Evolutionary conservation across 2,888 invertebrate genomes (phyloP), one percentile per base, ranked within the genome.

Genomic region (Anodontia alba): DNA sequence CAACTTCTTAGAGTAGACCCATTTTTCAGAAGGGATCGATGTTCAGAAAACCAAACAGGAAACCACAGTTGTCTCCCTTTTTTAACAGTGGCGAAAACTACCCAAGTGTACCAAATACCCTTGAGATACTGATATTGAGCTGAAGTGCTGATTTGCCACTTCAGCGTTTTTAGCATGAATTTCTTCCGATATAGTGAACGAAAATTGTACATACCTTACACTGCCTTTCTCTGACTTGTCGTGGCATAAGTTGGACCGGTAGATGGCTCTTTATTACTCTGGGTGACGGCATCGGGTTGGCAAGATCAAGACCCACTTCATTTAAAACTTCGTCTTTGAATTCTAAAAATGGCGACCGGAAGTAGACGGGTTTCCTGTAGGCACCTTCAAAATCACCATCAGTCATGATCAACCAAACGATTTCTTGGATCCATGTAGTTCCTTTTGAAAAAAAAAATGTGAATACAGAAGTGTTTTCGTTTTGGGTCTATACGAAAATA

Each of bases 371-470:
- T 62, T 89, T 91, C 69, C 90, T 83, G 43, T 83, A 87, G 20
- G 94, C 92, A n/a, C 81, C 88, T 20, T 91, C 91, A 26, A 93
- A 88, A 85, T 95, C 90, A 17, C 93, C 94, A 66, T 93, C 90
- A 81, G 94, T 90, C 87, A 92, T 87, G 17, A 95, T 91, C 38
- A 95, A 89, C 87, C 94, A 95, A 0, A 94, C 87, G 20, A 95
- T 91, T 82, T 95, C 95, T 73, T 94, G 94, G 72, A 94, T 91
- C 95, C 95, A 95, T 20, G 95, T 95, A 31, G 95, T 95, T 15
- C 95, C 95, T 95, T 78, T 0, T 29, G 3, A 23, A 86, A 79
- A 36, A 26, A 62, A 62, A 20, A 20, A 54, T n/a, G 20, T 46
- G 20, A 15, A 46, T 17, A 15, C 15, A 15, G 49, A n/a, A n/a